Evolutionary conservation across 2,888 invertebrate genomes (phyloP).

Genomic region (Trachelus iudaicus): DNA sequence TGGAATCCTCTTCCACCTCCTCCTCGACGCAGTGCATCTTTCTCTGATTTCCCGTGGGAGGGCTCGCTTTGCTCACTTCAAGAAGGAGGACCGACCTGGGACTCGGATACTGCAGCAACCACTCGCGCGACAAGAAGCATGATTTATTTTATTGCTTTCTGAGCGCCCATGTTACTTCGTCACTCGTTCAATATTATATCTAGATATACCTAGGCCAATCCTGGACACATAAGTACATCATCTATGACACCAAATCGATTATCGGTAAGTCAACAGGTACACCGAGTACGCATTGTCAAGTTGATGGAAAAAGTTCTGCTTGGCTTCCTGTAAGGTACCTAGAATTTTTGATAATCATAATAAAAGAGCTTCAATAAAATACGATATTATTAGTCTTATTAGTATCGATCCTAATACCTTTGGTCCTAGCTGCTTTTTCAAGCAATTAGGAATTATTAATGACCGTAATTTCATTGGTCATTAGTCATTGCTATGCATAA

Average conservation of each 20-base stretch:
- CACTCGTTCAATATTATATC: neutral
- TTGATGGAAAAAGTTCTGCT: neutral
- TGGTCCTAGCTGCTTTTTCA: neutral
- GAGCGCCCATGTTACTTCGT: conserved; percentile 44
- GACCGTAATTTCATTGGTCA: neutral
- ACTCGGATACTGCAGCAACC: conserved; percentile 9
- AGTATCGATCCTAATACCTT: neutral
- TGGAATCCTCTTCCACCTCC: neutral
- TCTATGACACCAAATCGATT: conserved; percentile 2
- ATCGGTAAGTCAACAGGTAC: neutral
- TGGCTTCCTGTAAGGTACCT: neutral
- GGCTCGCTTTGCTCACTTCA: conserved; percentile 33
- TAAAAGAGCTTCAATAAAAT: neutral
- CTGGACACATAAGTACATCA: neutral
- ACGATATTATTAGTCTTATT: neutral
- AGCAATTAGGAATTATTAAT: neutral
- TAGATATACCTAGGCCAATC: neutral
- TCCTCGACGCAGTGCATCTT: conserved; percentile 51
- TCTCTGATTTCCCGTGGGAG: conserved; percentile 60
- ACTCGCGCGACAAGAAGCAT: conserved; percentile 29
- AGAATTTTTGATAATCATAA: neutral
- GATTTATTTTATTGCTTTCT: conserved; percentile 52
- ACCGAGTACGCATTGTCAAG: neutral
- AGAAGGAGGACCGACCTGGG: conserved; percentile 4
- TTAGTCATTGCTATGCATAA: neutral